A percentile compares a stretch with the other conserved stretches of the same genome.
These are phyloP conservation scores for Chymomyza fuscimana DNA, from an alignment of 2,888 invertebrate species.

Conservation along the genomic window DNA sequence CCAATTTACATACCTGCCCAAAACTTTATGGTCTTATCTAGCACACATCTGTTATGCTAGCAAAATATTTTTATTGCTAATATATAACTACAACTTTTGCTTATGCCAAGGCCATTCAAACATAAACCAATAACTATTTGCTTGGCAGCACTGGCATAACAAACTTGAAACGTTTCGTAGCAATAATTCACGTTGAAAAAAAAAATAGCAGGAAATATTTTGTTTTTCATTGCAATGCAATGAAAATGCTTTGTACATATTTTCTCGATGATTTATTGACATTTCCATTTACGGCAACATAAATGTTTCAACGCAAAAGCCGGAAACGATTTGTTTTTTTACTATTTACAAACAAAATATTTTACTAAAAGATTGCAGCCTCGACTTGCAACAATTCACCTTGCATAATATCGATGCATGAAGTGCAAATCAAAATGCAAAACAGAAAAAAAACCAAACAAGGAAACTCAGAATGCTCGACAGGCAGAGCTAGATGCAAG, in stretches of 20 bases:
- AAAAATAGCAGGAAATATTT: neutral
- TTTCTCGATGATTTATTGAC: conserved; percentile 66
- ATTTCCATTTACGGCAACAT: conserved; percentile 71
- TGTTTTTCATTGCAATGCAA: neutral
- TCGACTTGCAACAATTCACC: conserved; percentile 42
- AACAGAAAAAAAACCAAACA: conserved; percentile 53
- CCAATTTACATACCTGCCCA: neutral
- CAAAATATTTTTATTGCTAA: neutral
- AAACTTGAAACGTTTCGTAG: neutral
- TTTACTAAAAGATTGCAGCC: conserved; percentile 3
- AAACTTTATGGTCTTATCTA: neutral
- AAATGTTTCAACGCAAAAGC: conserved; percentile 72
- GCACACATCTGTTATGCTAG: neutral
- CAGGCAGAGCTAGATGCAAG: conserved; percentile 24
- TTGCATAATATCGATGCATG: conserved; percentile 21
- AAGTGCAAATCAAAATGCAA: conserved; percentile 68
- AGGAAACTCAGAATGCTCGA: conserved; percentile 46
- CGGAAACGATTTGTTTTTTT: conserved; percentile 68
- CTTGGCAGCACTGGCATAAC: neutral
- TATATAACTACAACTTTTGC: neutral
- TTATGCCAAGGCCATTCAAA: neutral
- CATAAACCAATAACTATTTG: neutral
- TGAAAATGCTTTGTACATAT: conserved; percentile 51
- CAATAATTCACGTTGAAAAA: neutral
- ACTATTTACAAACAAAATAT: conserved; percentile 10